A percentile compares a stretch with the other conserved stretches of the same genome.
These are phyloP conservation scores for Acromyrmex echinatior DNA, from an alignment of 1,140 invertebrate species.

Conservation along the genomic window DNA sequence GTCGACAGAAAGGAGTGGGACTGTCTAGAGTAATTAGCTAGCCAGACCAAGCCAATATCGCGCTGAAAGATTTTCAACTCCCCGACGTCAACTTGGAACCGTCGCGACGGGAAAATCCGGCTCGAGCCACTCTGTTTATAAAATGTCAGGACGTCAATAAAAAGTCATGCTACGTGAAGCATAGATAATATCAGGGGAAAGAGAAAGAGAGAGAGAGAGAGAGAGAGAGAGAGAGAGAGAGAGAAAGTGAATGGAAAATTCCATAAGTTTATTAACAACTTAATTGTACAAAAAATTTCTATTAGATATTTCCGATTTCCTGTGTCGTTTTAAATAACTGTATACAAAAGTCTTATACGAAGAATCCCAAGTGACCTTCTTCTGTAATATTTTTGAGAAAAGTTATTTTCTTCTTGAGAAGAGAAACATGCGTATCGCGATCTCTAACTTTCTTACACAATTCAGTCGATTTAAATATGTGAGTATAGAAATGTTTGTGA, in stretches of 20 bases:
- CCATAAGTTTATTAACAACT: slow-evolving; percentile 74
- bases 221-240: slow-evolving; percentile 68
- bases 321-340: background rate
- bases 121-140: slow-evolving; percentile 79
- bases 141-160: slow-evolving; percentile 87
- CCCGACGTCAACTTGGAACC: slow-evolving; percentile 63
- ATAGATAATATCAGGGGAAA: slow-evolving; percentile 48
- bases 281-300: slow-evolving; percentile 2
- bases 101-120: slow-evolving; percentile 56
- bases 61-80: slow-evolving; percentile 78
- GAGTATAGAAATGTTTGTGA: background rate
- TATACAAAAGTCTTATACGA: background rate
- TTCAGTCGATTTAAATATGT: background rate
- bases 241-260: slow-evolving; percentile 44
- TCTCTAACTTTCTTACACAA: slow-evolving; percentile 7
- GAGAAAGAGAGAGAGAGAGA: slow-evolving; percentile 68
- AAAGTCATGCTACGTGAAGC: slow-evolving; percentile 86
- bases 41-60: slow-evolving; percentile 62
- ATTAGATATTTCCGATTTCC: background rate
- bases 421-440: background rate
- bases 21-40: slow-evolving; percentile 82
- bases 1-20: slow-evolving; percentile 50
- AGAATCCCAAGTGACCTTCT: slow-evolving; percentile 29
- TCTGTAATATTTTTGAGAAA: slow-evolving; percentile 19
- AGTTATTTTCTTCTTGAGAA: slow-evolving; percentile 28